A percentile compares a stretch with the other conserved stretches of the same genome.
Evolutionary conservation across 2,113 vertebrate species (phyloP).

Genomic region (Setophaga coronata): DNA sequence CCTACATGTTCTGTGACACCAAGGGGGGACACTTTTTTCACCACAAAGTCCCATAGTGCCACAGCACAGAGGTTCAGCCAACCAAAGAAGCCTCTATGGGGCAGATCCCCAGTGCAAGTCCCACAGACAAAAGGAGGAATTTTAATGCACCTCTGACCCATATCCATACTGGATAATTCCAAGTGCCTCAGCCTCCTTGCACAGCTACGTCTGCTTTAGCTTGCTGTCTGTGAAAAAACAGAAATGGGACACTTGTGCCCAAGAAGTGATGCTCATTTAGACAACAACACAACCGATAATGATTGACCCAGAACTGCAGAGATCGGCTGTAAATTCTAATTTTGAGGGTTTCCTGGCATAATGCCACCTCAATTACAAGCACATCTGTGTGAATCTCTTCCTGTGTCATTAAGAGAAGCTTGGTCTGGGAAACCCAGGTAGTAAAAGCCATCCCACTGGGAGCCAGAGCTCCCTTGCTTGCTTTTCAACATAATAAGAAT

Average conservation of each 20-base stretch:
- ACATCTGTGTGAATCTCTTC: fast-evolving
- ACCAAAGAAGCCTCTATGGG: fast-evolving
- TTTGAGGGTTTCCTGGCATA: background rate
- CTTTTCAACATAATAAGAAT: background rate
- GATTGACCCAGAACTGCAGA: background rate
- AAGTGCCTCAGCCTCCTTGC: background rate
- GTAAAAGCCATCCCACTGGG: background rate
- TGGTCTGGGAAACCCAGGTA: background rate
- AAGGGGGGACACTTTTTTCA: background rate
- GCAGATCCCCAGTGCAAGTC: background rate
- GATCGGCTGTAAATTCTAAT: background rate
- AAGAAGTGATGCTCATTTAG: background rate
- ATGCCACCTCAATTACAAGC: background rate
- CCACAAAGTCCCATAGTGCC: no score
- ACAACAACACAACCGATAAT: background rate
- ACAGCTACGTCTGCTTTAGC: background rate
- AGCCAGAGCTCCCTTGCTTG: background rate
- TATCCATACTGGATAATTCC: background rate
- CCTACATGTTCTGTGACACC: background rate
- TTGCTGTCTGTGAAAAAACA: background rate
- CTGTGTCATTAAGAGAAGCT: background rate
- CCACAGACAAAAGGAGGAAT: fast-evolving
- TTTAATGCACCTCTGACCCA: background rate
- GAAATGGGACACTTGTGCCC: background rate
- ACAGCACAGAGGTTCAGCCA: background rate